Percentiles rank a stretch among this genome's conserved stretches.
phyloP scores from a whole-genome alignment of 2,888 invertebrate genomes.

The Drosophila paranaensis region DNA sequence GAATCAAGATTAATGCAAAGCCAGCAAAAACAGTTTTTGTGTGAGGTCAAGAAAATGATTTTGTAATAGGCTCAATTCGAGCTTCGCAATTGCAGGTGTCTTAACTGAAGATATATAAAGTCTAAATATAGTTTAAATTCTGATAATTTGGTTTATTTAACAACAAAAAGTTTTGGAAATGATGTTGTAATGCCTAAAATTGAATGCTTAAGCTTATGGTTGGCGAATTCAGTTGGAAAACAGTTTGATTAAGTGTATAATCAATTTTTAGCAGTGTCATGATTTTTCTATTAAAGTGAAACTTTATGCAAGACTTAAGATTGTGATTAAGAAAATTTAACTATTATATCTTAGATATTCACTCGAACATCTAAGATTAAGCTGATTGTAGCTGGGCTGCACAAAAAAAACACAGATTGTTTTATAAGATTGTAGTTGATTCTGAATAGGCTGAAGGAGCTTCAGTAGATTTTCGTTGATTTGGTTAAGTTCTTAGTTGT shows the following conservation, averaged over 20 bases:
- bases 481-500: too few species aligned
- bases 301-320: neutral
- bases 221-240: neutral
- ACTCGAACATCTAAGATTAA: neutral
- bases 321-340: too few species aligned
- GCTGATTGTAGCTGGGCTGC: neutral
- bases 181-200: neutral
- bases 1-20: slow-evolving; percentile 1
- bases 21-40: neutral
- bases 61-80: neutral
- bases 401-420: neutral
- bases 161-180: neutral
- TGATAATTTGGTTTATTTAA: too few species aligned
- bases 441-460: neutral
- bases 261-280: neutral
- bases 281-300: neutral
- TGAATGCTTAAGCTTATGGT: slow-evolving; percentile 16
- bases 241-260: too few species aligned
- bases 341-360: neutral
- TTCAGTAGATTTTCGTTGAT: too few species aligned
- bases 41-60: neutral
- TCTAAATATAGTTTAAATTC: neutral
- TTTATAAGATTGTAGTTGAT: neutral
- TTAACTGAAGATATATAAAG: neutral
- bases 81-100: neutral